A percentile compares a stretch with the other conserved stretches of the same genome.
These are phyloP conservation scores for Temnothorax curvispinosus DNA, from an alignment of 1,140 invertebrate species.

Conservation along the genomic window DNA sequence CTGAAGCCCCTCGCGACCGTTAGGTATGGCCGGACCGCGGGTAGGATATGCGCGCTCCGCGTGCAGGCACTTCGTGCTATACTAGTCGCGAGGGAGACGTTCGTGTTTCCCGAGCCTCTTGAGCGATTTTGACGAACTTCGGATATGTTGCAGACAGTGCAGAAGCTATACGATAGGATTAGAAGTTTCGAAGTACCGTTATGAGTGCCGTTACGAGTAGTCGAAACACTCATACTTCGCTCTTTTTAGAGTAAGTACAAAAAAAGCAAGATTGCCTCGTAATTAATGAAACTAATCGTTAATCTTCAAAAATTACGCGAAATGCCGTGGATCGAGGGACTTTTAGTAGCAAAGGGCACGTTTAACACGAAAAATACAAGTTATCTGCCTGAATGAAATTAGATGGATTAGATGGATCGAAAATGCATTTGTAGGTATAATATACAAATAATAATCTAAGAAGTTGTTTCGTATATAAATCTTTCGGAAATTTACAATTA, in stretches of 20 bases:
- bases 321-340: background rate
- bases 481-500: background rate
- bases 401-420: background rate
- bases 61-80: constrained; percentile 12
- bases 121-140: constrained; percentile 20
- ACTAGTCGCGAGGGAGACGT: constrained; percentile 6
- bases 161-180: background rate
- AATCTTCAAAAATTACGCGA: background rate
- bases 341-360: background rate
- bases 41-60: constrained; percentile 51
- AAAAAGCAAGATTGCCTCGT: background rate
- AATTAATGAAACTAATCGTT: background rate
- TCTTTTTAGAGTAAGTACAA: background rate
- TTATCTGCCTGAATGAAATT: background rate
- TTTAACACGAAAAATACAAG: background rate
- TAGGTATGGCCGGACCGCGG: constrained; percentile 70
- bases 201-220: background rate
- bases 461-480: background rate
- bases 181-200: constrained; percentile 1
- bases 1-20: constrained; percentile 74
- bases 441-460: background rate
- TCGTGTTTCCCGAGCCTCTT: background rate
- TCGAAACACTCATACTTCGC: background rate
- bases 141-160: background rate
- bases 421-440: background rate